phyloP scores from a whole-genome alignment of 1,140 invertebrate genomes.

The Nasonia vitripennis region DNA sequence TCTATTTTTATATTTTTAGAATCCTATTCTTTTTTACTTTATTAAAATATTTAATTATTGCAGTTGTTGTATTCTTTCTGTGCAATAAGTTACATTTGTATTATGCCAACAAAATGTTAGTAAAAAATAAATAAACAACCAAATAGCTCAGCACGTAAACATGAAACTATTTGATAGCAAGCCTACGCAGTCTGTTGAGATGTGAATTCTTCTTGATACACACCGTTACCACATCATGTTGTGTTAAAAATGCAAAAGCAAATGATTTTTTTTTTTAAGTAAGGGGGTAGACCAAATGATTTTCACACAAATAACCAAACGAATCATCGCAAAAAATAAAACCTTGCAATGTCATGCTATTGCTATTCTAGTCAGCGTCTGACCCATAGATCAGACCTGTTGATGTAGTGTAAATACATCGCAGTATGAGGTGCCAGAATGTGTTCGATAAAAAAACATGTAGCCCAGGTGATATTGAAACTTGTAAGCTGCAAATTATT shows the following conservation, averaged over 20 bases:
- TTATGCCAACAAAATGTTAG: conserved; percentile 26
- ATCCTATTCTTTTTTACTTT: too few species aligned
- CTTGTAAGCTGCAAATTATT: background rate
- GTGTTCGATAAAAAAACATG: background rate
- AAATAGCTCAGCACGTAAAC: conserved; percentile 21
- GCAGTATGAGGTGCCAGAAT: background rate
- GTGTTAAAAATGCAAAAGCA: background rate
- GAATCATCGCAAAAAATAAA: background rate
- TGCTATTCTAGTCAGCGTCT: background rate
- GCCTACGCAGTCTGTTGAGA: conserved; percentile 24
- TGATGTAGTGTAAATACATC: background rate
- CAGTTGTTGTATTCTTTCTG: conserved; percentile 20
- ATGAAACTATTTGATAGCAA: conserved; percentile 25
- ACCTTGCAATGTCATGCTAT: background rate
- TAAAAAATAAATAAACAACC: conserved; percentile 22
- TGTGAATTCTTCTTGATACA: conserved; percentile 9
- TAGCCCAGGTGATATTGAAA: background rate
- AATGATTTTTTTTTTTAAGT: background rate
- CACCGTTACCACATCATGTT: background rate
- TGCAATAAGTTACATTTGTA: conserved; percentile 15
- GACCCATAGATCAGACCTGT: background rate
- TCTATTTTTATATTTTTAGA: too few species aligned
- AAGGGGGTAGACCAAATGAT: background rate
- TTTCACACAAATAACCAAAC: background rate
- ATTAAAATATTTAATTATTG: background rate